Evolutionary conservation across 2,113 vertebrate species (phyloP), one percentile per base, ranked within the genome.

Genomic region (Lynx canadensis): DNA sequence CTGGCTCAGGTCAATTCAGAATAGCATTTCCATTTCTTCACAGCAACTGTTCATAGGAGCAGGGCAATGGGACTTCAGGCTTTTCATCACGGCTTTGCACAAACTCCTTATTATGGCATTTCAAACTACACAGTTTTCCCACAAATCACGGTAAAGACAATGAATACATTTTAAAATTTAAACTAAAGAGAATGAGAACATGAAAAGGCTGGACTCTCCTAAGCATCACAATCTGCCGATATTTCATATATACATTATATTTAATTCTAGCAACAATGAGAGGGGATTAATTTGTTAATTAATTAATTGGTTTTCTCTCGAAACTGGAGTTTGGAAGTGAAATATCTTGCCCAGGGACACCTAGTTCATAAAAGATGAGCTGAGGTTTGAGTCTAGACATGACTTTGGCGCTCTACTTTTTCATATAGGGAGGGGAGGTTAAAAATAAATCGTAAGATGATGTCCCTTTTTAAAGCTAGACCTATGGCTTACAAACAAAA

Each of bases 1-100:
- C 76, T 90, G 80, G 83, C 50, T 95, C 76, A 93, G 97, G 97
- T 97, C 97, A 98, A 69, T 88, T 95, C 92, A 88, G 94, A 97
- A 93, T 27, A 94, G 65, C 66, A 94, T 93, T 98, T 96, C 89
- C 87, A 96, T 95, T 91, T 95, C 93, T 95, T 81, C 81, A 69
- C 80, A 66, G 52, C 25, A n/a, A 94, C 85, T 79, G 81, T 38
- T 73, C 33, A n/a, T 21, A 93, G 13, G 50, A 86, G 55, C 12
- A 93, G 23, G 87, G 48, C 73, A 63, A 50, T 0, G 1, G 79
- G 36, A 87, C 82, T 48, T 25, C 3, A 9, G 74, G 89, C 89
- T 97, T 96, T 96, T 96, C 90, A 95, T 96, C 60, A 60, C 7
- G 48, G 18, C 48, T 89, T 85, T 60, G 89, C 16, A 89, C n/a